Evolutionary conservation across 2,113 vertebrate genomes (phyloP), one percentile per base, ranked within the genome.

Genomic region (Danionella cerebrum): DNA sequence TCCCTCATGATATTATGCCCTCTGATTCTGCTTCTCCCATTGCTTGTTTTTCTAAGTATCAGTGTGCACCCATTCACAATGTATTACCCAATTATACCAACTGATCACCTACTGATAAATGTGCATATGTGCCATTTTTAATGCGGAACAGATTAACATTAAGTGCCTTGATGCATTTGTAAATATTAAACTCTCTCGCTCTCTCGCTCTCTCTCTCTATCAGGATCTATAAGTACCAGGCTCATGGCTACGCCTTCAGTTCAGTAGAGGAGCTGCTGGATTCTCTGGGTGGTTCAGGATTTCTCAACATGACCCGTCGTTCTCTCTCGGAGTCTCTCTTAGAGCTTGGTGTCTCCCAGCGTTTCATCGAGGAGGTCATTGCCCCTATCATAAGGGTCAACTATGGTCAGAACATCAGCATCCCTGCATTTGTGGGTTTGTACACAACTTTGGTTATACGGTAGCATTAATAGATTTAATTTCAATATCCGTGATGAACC

Each of bases 151-250:
- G n/a, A n/a, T n/a, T n/a, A n/a, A n/a, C n/a, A n/a, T n/a, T n/a
- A n/a, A n/a, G n/a, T n/a, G n/a, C n/a, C n/a, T n/a, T n/a, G n/a
- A n/a, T n/a, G n/a, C 19, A 48, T 47, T 22, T 21, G 16, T 10
- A 8, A n/a, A n/a, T 10, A 22, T 11, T 25, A 1, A 14, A 1
- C 19, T 12, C n/a, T 60, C 14, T 47, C 14, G n/a, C 6, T 7
- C 7, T 47, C 42, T 3, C n/a, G 35, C 7, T 29, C 13, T 45
- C 2, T 52, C 27, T 1, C n/a, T 52, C 38, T 35, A 35, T 18
- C 67, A 99, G 96, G 81, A 92, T 99, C 76, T 99, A 99, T 79
- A 98, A 97, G 86, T 99, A 97, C 84, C 96, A 99, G 83, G 94
- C 91, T 0, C 94, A 98, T 0, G 95, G 96, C 48, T 96, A 96